Evolutionary conservation across 2,888 invertebrate species (phyloP), one percentile per base, ranked within the genome.

Genomic region (Heliconius sara): DNA sequence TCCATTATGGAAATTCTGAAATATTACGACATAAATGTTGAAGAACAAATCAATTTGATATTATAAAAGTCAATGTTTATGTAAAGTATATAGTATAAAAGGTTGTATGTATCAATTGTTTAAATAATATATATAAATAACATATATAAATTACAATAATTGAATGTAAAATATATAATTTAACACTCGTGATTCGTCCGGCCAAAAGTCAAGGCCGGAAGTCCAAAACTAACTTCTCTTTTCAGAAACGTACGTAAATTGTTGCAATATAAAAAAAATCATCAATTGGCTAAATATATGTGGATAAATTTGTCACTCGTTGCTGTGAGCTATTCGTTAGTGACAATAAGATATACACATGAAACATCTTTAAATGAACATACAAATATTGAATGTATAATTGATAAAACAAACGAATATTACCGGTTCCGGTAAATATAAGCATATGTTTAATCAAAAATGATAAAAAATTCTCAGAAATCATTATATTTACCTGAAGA

Each of bases 401-500:
- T 72, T 73, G 57, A 73, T 73, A 66, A 78, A 78, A 67, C 39
- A 63, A 77, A 34, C 70, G 25, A 39, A 52, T 6, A 30, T 57
- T 78, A 78, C 78, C 74, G 66, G 78, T 75, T 75, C 22, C 43
- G 66, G 63, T 43, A 43, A 43, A 71, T 27, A 72, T 65, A 78
- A 75, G 16, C 34, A 47, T 72, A 39, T 79, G 71, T 71, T 43
- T 79, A 79, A 75, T 78, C 78, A 71, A 63, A 75, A 43, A 63
- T 71, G 66, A 78, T 75, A 77, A 77, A 73, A 66, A 75, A 60
- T 63, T 80, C 47, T 71, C 71, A 67, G 71, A 80, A 80, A 73
- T 78, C 22, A 80, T 72, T 30, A 65, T 77, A 74, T 80, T 74
- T 68, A 63, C 70, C 74, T 75, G 66, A 10, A 68, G 78, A 79